A percentile compares a stretch with the other conserved stretches of the same genome.
phyloP scores from a whole-genome alignment of 2,888 invertebrate species.

The Cyrtodaria siliqua region DNA sequence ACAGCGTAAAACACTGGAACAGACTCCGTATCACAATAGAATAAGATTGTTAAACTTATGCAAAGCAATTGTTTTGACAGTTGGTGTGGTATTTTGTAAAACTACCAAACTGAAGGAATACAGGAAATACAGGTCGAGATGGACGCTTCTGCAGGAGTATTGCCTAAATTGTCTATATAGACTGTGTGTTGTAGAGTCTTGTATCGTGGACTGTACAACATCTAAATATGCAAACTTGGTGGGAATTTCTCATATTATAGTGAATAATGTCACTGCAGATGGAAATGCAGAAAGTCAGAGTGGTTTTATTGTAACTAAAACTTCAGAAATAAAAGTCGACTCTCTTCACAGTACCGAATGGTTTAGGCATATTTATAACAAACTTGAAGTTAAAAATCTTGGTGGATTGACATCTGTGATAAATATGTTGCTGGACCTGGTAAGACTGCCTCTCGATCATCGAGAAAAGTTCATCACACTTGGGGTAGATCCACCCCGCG shows the following conservation, averaged over 20 bases:
- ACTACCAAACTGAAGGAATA: slow-evolving; percentile 42
- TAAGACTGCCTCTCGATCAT: slow-evolving; percentile 62
- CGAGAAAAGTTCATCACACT: slow-evolving; percentile 40
- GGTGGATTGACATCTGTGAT: slow-evolving; percentile 75
- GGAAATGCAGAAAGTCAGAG: background rate
- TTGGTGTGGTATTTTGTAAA: slow-evolving; percentile 53
- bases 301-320: slow-evolving; percentile 55
- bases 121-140: slow-evolving; percentile 17
- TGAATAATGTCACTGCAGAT: slow-evolving; percentile 41
- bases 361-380: slow-evolving; percentile 55
- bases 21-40: background rate
- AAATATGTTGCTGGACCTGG: slow-evolving; percentile 68
- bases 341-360: slow-evolving; percentile 73
- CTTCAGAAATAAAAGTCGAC: slow-evolving; percentile 67
- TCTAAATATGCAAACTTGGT: slow-evolving; percentile 67
- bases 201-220: slow-evolving; percentile 58
- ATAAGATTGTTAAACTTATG: background rate
- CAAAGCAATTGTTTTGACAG: background rate
- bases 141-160: slow-evolving; percentile 35
- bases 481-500: slow-evolving; percentile 66
- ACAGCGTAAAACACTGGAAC: background rate
- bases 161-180: slow-evolving; percentile 69
- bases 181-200: slow-evolving; percentile 56
- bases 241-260: slow-evolving; percentile 70
- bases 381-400: slow-evolving; percentile 26